Percentiles rank a stretch among this genome's conserved stretches.
These are phyloP conservation scores for Mythimna lalbum DNA, from an alignment of 2,888 invertebrate genomes.

Conservation along the genomic window DNA sequence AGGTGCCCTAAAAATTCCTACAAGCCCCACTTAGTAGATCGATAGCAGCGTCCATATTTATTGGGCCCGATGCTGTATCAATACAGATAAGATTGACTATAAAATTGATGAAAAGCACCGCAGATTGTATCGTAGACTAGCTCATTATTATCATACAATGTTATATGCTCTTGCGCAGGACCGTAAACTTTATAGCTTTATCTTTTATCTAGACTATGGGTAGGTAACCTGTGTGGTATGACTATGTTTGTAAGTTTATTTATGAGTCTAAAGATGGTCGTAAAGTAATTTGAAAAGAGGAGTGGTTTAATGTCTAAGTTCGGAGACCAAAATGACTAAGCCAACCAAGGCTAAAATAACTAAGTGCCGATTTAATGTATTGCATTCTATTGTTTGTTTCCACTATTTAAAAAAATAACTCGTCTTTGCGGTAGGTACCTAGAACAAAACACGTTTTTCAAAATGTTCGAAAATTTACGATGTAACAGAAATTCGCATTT, in stretches of 20 bases:
- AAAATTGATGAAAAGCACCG: conserved; percentile 61
- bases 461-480: too few relatives aligned
- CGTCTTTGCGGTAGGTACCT: too few relatives aligned
- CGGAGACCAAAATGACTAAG: too few relatives aligned
- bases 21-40: conserved; percentile 5
- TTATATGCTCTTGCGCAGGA: conserved; percentile 58
- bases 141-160: conserved; percentile 63
- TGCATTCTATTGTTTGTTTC: too few relatives aligned
- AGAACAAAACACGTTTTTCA: too few relatives aligned
- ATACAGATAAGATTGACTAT: conserved; percentile 46
- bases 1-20: conserved; percentile 26
- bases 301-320: neutral
- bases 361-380: too few relatives aligned
- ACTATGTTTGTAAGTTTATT: neutral
- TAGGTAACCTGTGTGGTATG: neutral
- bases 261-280: conserved; percentile 3
- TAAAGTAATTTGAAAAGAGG: conserved; percentile 3
- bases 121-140: conserved; percentile 55
- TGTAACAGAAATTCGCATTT: too few relatives aligned
- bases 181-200: conserved; percentile 31
- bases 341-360: too few relatives aligned
- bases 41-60: conserved; percentile 37
- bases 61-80: conserved; percentile 17
- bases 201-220: conserved; percentile 16
- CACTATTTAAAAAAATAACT: too few relatives aligned